Evolutionary conservation across 2,888 invertebrate species (phyloP).

Genomic region (Kryphioiulus occultus): DNA sequence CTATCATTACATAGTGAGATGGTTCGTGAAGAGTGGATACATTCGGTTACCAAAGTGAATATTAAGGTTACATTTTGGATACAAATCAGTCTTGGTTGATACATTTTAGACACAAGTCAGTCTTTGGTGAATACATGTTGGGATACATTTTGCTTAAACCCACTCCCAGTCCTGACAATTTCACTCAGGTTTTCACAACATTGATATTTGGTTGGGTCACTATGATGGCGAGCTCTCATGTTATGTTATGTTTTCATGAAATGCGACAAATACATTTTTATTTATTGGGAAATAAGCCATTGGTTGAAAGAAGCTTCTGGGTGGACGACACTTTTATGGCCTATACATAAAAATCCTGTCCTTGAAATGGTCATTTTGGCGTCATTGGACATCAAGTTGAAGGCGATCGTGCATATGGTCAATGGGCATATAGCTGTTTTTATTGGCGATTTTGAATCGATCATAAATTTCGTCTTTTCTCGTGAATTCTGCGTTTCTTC

Average conservation of each 20-base stretch:
- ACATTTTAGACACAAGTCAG: too few relatives aligned
- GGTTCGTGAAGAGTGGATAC: too few relatives aligned
- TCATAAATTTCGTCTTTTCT: neutral
- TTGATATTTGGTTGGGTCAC: too few relatives aligned
- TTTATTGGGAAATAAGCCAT: neutral
- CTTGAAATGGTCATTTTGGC: neutral
- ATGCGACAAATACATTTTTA: neutral
- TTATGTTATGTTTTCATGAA: neutral
- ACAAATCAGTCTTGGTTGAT: too few relatives aligned
- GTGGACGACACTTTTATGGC: neutral
- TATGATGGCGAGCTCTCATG: too few relatives aligned
- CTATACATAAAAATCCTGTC: neutral
- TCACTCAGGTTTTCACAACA: too few relatives aligned
- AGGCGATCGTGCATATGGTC: neutral
- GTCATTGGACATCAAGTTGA: neutral
- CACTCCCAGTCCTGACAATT: too few relatives aligned
- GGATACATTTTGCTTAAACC: too few relatives aligned
- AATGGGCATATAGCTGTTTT: neutral
- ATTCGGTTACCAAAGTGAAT: too few relatives aligned
- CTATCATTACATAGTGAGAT: too few relatives aligned
- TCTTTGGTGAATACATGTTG: too few relatives aligned
- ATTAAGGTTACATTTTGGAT: too few relatives aligned
- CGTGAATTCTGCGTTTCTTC: neutral
- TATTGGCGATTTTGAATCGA: neutral
- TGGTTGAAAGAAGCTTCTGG: neutral